Evolutionary conservation across 2,888 invertebrate genomes (phyloP).

Genomic region (Spodoptera picta): DNA sequence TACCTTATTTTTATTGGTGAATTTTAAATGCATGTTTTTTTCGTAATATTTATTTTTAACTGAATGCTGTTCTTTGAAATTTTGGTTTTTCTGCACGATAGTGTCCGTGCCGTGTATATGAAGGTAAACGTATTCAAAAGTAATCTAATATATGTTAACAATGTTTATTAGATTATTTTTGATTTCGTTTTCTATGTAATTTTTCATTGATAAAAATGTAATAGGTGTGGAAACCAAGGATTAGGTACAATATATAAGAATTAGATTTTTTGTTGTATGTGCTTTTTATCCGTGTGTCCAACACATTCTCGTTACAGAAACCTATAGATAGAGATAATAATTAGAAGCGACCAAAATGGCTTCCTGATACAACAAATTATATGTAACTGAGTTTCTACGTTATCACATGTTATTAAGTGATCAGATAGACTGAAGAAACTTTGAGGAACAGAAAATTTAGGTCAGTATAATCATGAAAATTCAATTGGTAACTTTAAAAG

Average conservation of each 20-base stretch:
- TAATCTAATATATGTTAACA: too few relatives aligned
- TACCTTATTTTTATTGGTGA: constrained; percentile 39
- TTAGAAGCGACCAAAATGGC: constrained; percentile 69
- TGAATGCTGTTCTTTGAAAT: too few relatives aligned
- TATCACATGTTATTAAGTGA: constrained; percentile 25
- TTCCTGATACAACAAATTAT: constrained; percentile 57
- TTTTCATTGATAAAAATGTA: too few relatives aligned
- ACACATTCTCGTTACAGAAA: constrained; percentile 67
- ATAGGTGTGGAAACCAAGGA: too few relatives aligned
- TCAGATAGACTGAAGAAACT: constrained; percentile 10
- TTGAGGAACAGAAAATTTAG: constrained; percentile 5
- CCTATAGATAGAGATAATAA: constrained; percentile 74
- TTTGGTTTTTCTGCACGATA: too few relatives aligned
- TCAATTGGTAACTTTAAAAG: not conserved
- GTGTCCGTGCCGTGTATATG: too few relatives aligned
- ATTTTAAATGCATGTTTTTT: not conserved
- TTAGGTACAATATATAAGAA: too few relatives aligned
- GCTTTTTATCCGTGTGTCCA: constrained; percentile 58
- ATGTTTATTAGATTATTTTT: too few relatives aligned
- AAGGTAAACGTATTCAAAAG: too few relatives aligned
- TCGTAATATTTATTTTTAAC: too few relatives aligned
- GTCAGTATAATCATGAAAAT: not conserved
- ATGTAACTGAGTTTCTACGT: constrained; percentile 40
- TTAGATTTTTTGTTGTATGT: not conserved
- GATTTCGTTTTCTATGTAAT: too few relatives aligned